These are phyloP conservation scores for Glaucomys volans DNA, from an alignment of 2,113 vertebrate species.

Conservation along the genomic window DNA sequence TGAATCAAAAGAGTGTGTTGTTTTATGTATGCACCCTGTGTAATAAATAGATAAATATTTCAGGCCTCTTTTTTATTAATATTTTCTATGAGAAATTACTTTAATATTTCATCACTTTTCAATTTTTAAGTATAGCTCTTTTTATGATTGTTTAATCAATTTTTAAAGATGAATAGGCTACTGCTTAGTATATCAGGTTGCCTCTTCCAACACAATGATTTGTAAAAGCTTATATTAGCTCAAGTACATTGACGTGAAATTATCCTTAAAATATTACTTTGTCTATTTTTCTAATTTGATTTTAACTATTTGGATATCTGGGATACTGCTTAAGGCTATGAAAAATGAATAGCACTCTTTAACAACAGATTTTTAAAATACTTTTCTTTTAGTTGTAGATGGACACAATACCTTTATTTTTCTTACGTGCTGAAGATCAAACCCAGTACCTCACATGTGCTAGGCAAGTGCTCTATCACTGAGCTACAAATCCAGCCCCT, in stretches of 20 bases:
- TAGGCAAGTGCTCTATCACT: too few species aligned
- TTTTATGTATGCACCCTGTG: neutral
- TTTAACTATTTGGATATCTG: conserved; percentile 19
- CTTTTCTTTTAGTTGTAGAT: too few species aligned
- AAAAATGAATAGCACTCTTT: conserved; percentile 4
- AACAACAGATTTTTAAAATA: neutral
- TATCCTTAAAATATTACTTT: conserved; percentile 11
- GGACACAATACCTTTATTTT: too few species aligned
- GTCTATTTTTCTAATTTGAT: conserved; percentile 28
- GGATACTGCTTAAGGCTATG: neutral
- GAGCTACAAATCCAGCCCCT: too few species aligned
- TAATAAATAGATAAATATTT: conserved; percentile 58
- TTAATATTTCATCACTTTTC: conserved; percentile 77
- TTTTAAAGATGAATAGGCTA: conserved; percentile 47
- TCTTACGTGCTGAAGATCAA: too few species aligned
- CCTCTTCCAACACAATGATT: neutral
- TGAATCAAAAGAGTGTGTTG: neutral
- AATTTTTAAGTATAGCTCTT: conserved; percentile 74
- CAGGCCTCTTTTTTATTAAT: conserved; percentile 51
- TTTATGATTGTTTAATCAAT: conserved; percentile 73
- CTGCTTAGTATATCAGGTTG: neutral
- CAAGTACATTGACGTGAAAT: neutral
- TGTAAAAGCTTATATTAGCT: neutral
- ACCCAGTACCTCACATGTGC: too few species aligned
- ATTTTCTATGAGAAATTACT: conserved; percentile 73